Evolutionary conservation across 2,113 vertebrate genomes (phyloP).

Genomic region (Psophia crepitans): DNA sequence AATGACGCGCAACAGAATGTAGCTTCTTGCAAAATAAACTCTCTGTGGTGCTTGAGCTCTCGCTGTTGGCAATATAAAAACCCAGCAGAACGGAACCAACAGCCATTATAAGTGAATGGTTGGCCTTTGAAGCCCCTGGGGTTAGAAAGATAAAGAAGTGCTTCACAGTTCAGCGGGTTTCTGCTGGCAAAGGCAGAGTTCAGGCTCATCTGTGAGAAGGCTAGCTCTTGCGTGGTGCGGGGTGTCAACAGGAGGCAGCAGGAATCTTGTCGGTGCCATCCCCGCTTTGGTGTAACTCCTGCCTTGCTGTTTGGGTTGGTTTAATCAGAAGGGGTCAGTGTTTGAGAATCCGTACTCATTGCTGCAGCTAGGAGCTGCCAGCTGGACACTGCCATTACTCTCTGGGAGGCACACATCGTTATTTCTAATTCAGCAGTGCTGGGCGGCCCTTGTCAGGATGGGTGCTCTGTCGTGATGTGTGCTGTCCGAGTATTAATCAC

Average conservation of each 20-base stretch:
- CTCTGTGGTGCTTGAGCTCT: neutral
- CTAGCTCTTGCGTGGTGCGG: fast-evolving
- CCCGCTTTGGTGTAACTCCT: neutral
- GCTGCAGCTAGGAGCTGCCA: neutral
- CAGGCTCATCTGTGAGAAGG: neutral
- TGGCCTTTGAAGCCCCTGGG: neutral
- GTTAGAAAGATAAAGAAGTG: neutral
- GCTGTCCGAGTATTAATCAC: neutral
- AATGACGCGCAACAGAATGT: neutral
- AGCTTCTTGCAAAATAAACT: neutral
- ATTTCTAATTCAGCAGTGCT: neutral
- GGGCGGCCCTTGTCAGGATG: neutral
- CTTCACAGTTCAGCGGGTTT: neutral
- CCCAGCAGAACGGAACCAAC: neutral
- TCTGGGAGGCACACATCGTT: neutral
- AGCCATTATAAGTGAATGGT: neutral
- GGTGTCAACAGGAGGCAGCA: neutral
- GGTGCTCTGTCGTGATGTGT: neutral
- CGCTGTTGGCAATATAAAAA: neutral
- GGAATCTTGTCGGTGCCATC: neutral
- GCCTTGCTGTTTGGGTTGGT: neutral
- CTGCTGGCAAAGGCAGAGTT: neutral
- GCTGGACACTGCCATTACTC: neutral
- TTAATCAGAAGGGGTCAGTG: neutral
- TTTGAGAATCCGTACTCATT: neutral